These are phyloP conservation scores for Zophobas atratus DNA, from an alignment of 1,140 invertebrate species.

Conservation along the genomic window DNA sequence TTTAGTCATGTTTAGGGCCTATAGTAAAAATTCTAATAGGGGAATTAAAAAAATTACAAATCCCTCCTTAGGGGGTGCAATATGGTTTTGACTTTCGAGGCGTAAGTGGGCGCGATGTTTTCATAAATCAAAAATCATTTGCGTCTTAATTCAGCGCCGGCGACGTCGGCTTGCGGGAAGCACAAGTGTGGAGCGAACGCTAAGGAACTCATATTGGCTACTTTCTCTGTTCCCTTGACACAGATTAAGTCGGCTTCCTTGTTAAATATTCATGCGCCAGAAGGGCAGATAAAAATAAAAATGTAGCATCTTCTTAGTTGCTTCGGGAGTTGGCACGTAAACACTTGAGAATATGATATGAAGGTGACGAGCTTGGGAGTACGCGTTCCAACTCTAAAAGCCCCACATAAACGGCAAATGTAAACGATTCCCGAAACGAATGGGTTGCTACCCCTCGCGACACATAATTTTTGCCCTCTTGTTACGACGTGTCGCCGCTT, in stretches of 20 bases:
- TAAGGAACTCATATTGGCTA: constrained; percentile 66
- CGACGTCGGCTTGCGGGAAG: constrained; percentile 49
- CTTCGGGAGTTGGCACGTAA: constrained; percentile 61
- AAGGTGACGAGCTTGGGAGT: constrained; percentile 52
- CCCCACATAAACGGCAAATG: constrained; percentile 28
- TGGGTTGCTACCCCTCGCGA: constrained; percentile 4
- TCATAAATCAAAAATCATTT: constrained; percentile 65
- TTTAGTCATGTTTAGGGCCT: no score
- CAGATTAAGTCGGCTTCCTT: constrained; percentile 66
- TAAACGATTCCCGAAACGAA: constrained; percentile 37
- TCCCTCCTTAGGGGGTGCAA: no score
- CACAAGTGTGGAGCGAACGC: constrained; percentile 50
- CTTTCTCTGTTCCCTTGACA: constrained; percentile 65
- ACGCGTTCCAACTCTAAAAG: constrained; percentile 16
- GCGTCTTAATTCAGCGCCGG: constrained; percentile 61
- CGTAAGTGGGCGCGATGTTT: constrained; percentile 55
- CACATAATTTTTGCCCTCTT: constrained; percentile 32
- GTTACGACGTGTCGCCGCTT: constrained; percentile 16
- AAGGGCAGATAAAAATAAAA: constrained; percentile 67
- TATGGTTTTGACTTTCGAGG: not conserved
- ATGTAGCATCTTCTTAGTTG: constrained; percentile 63
- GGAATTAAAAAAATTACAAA: no score
- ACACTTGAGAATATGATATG: constrained; percentile 64
- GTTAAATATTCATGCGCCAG: constrained; percentile 67
- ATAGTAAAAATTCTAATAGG: no score